phyloP scores from a whole-genome alignment of 2,888 invertebrate species.

The Patella depressa region DNA sequence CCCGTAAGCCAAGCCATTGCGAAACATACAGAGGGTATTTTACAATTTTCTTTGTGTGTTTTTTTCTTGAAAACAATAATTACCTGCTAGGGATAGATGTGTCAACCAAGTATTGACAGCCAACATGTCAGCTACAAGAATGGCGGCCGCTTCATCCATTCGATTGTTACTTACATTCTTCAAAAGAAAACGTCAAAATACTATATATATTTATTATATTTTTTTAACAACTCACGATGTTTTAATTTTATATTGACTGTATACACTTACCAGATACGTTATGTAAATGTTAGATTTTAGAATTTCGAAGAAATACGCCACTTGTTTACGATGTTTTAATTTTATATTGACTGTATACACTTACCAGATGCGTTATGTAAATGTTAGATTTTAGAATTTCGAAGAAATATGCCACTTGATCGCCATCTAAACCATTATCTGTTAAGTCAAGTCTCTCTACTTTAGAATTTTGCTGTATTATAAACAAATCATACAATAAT shows the following conservation, averaged over 20 bases:
- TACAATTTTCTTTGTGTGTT: too few relatives aligned
- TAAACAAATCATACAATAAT: not conserved
- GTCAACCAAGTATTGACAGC: slow-evolving; percentile 47
- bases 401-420: slow-evolving; percentile 50
- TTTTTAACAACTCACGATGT: slow-evolving; percentile 19
- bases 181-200: slow-evolving; percentile 48
- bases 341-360: slow-evolving; percentile 12
- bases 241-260: too few relatives aligned
- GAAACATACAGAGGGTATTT: too few relatives aligned
- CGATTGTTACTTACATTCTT: slow-evolving; percentile 61
- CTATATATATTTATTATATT: slow-evolving; percentile 54
- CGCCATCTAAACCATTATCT: slow-evolving; percentile 58
- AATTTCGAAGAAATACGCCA: slow-evolving; percentile 52
- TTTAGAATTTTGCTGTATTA: slow-evolving; percentile 60
- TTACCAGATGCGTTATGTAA: slow-evolving; percentile 59
- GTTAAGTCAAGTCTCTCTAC: slow-evolving; percentile 60
- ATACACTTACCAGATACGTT: slow-evolving; percentile 54
- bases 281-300: slow-evolving; percentile 57
- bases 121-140: slow-evolving; percentile 54
- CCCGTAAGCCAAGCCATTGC: too few relatives aligned
- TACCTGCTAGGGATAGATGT: slow-evolving; percentile 61
- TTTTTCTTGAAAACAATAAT: not conserved
- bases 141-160: slow-evolving; percentile 49
- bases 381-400: slow-evolving; percentile 58
- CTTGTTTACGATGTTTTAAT: slow-evolving; percentile 25